Conservation (phyloP, 1,140 invertebrate genomes). For the Megalonaias nervosa region DNA sequence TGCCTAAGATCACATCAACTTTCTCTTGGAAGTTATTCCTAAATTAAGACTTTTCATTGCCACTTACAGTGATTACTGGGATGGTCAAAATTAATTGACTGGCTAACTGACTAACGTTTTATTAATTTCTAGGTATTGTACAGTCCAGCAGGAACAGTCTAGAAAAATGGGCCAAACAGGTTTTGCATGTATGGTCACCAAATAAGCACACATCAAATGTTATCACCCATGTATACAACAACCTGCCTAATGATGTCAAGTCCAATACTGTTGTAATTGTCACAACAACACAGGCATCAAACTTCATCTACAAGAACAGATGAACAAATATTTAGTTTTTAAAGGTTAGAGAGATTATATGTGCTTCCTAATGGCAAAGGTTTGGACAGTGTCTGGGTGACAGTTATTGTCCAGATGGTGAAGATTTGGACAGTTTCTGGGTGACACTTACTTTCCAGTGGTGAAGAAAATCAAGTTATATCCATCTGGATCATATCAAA, state of each 20-base stretch:
- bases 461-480: too few relatives aligned
- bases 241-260: slow-evolving; percentile 36
- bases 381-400: too few relatives aligned
- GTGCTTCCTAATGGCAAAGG: too few relatives aligned
- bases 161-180: slow-evolving; percentile 65
- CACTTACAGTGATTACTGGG: background rate
- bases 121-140: slow-evolving; percentile 49
- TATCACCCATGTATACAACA: slow-evolving; percentile 44
- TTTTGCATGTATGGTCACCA: slow-evolving; percentile 62
- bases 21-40: too few relatives aligned
- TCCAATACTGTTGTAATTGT: slow-evolving; percentile 62
- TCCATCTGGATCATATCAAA: too few relatives aligned
- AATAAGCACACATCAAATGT: slow-evolving; percentile 45
- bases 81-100: background rate
- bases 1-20: too few relatives aligned
- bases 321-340: slow-evolving; percentile 18
- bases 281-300: slow-evolving; percentile 45
- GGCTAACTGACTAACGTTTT: background rate
- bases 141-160: slow-evolving; percentile 57
- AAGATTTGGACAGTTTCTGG: too few relatives aligned
- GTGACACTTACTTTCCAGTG: too few relatives aligned
- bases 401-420: too few relatives aligned
- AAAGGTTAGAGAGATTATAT: too few relatives aligned
- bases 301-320: slow-evolving; percentile 52
- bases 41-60: background rate